Conservation (phyloP, 2,113 vertebrate species). For the Gymnocephalus cernua region DNA sequence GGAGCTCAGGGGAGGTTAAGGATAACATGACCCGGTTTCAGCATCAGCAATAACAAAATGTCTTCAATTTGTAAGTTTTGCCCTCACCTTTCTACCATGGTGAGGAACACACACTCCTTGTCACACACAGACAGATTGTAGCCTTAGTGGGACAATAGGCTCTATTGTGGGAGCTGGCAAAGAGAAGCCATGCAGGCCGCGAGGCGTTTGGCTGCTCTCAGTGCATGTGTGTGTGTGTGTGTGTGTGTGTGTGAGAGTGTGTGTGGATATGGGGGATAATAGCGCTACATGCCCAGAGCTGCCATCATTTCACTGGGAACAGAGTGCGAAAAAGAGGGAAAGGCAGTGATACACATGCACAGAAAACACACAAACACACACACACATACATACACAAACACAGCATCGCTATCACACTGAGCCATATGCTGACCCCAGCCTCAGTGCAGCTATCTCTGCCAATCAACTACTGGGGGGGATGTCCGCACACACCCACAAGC, state of each 20-base stretch:
- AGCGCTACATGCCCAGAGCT: slow-evolving; percentile 91
- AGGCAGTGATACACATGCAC: slow-evolving; percentile 85
- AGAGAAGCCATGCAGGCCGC: slow-evolving; percentile 78
- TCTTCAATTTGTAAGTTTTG: slow-evolving; percentile 70
- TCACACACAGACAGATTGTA: slow-evolving; percentile 87
- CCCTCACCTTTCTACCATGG: slow-evolving; percentile 68
- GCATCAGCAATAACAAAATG: slow-evolving; percentile 65
- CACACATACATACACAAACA: slow-evolving; percentile 81
- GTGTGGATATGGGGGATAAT: slow-evolving; percentile 88
- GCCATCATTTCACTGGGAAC: slow-evolving; percentile 93
- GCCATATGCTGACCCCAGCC: slow-evolving; percentile 98
- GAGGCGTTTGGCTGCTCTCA: slow-evolving; percentile 81
- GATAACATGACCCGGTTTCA: slow-evolving; percentile 72
- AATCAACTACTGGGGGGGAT: slow-evolving; percentile 89
- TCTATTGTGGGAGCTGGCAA: slow-evolving; percentile 93
- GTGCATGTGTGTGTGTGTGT: slow-evolving; percentile 50
- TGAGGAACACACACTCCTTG: slow-evolving; percentile 64
- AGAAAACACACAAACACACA: slow-evolving; percentile 20
- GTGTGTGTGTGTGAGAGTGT: slow-evolving; percentile 52
- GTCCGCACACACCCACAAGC: slow-evolving; percentile 61
- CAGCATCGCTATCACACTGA: slow-evolving; percentile 92
- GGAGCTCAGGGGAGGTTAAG: slow-evolving; percentile 30
- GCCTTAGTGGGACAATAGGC: slow-evolving; percentile 90
- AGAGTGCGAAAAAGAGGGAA: slow-evolving; percentile 88
- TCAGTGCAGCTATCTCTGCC: slow-evolving; percentile 92